Evolutionary conservation across 2,113 vertebrate species (phyloP).

Genomic region (Gymnocephalus cernua): DNA sequence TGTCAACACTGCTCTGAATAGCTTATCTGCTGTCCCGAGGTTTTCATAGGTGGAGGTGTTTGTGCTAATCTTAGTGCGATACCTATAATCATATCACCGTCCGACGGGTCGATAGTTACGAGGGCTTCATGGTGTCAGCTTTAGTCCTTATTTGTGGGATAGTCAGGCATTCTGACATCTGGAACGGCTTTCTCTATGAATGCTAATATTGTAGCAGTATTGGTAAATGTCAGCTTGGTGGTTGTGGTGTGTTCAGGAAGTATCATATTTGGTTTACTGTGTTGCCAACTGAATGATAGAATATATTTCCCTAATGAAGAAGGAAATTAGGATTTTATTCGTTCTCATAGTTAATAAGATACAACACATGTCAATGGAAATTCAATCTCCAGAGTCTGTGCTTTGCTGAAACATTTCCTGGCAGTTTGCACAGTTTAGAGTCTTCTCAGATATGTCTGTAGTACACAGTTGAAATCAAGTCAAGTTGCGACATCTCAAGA

Average conservation of each 20-base stretch:
- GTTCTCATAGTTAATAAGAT: not conserved
- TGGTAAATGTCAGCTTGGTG: conserved; percentile 22
- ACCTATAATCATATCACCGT: conserved; percentile 4
- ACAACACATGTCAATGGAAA: not conserved
- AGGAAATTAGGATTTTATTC: not conserved
- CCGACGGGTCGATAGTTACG: not conserved
- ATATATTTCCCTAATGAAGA: not conserved
- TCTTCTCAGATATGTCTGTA: not conserved
- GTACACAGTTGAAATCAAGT: not conserved
- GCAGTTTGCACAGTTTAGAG: not conserved
- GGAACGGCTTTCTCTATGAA: conserved; percentile 13
- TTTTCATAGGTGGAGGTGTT: conserved; percentile 5
- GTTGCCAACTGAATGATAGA: not conserved
- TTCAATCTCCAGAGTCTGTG: not conserved
- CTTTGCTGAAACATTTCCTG: not conserved
- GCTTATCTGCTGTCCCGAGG: not conserved
- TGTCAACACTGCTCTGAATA: not conserved
- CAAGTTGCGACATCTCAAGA: not conserved
- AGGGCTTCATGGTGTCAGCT: not conserved
- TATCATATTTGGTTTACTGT: not conserved
- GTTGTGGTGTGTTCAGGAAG: conserved; percentile 4
- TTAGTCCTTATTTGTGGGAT: conserved; percentile 10
- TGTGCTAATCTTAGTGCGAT: not conserved
- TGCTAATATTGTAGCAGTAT: conserved; percentile 5
- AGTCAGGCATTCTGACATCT: conserved; percentile 16